Base-by-base conservation (phyloP, 2,888 invertebrate species). In the Cistogaster globosa region DNA sequence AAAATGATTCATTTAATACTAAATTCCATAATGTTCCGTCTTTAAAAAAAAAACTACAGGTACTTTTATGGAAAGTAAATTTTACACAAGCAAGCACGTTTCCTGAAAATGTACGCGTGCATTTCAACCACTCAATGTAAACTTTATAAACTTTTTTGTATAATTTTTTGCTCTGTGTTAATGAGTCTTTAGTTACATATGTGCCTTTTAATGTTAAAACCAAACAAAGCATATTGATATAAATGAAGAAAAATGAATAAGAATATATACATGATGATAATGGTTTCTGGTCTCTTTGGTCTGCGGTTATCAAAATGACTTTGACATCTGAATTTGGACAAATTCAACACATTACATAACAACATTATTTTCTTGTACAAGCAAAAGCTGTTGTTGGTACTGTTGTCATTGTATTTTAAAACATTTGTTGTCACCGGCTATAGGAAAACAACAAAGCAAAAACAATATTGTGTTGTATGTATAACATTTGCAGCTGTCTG, bases 301-400 rank as follows among this genome's bases (percentile, higher is more conserved):
- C 65, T 84, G 80, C 80, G 80, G 80, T 76, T 84, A 80, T 84
- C 65, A 67, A 84, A 82, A 80, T 68, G 76, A 80, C 80, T 80
- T 84, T 84, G 80, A 80, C 76, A 84, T 84, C 84, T 84, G 84
- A 72, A 84, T 84, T 80, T 80, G 80, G 65, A 76, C 62, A 80
- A 76, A 22, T 75, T 75, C 80, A 80, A 65, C 75, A 79, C 74
- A 75, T 84, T 63, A 68, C 20, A 80, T 22, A 76, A 71, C 65
- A 60, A 48, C 18, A 53, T 58, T 71, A 67, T 51, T 51, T 18
- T 74, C 48, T 18, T 63, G 55, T 69, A 45, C 48, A 67, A 45
- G 36, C 38, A 57, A 36, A 45, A 32, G 14, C 45, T 76, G 18
- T 77, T 67, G 53, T 67, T 45, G 60, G 18, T 36, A 4, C 26